phyloP scores from a whole-genome alignment of 64 coral and sea anemone species.

The Acropora yongei region DNA sequence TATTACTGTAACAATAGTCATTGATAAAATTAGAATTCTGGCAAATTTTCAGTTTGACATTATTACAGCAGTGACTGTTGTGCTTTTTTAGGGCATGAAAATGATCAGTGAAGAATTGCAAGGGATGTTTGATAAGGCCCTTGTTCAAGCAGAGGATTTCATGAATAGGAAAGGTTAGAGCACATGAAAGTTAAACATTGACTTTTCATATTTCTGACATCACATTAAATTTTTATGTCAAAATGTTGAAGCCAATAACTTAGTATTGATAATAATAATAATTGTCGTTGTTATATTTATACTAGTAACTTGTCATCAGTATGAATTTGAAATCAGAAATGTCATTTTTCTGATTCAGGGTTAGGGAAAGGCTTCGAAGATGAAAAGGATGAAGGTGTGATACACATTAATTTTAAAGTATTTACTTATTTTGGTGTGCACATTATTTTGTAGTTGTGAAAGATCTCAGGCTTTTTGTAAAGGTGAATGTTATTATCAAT shows the following conservation, averaged over 20 bases:
- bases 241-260: no score
- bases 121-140: neutral
- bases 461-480: no score
- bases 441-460: neutral
- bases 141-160: conserved; percentile 7
- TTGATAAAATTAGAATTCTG: no score
- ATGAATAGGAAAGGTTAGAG: neutral
- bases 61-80: neutral
- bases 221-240: no score
- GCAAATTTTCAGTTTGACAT: no score
- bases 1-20: no score
- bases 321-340: neutral
- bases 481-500: no score
- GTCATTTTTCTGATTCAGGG: neutral
- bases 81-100: neutral
- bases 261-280: no score
- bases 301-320: neutral
- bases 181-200: neutral
- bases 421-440: no score
- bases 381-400: neutral
- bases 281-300: no score
- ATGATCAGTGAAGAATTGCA: neutral
- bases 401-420: no score
- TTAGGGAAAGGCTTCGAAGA: conserved; percentile 23
- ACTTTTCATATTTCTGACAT: no score